Percentiles rank a stretch among this genome's conserved stretches.
These are phyloP conservation scores for Artibeus lituratus DNA, from an alignment of 2,797 vertebrate genomes.

Conservation along the genomic window DNA sequence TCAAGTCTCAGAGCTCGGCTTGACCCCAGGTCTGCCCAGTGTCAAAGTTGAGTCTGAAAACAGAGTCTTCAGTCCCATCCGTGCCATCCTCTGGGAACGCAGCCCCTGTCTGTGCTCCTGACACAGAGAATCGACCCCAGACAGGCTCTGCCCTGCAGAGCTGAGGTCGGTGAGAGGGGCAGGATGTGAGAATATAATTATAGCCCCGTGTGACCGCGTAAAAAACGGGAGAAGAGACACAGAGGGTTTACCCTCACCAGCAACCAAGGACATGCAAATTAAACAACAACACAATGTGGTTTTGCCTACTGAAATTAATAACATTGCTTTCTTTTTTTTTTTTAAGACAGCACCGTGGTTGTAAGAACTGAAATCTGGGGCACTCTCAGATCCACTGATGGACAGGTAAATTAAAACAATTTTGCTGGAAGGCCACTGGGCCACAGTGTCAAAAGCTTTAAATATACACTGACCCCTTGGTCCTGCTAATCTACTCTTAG, in stretches of 20 bases:
- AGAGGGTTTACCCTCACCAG: slow-evolving; percentile 56
- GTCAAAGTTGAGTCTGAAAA: not conserved
- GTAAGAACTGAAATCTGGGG: slow-evolving; percentile 15
- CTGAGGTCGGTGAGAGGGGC: slow-evolving; percentile 23
- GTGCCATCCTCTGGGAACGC: not conserved
- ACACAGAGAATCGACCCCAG: not conserved
- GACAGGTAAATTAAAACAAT: not conserved
- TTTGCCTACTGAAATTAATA: slow-evolving; percentile 56
- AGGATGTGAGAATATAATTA: slow-evolving; percentile 55
- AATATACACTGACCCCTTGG: slow-evolving; percentile 17
- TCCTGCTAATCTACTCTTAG: slow-evolving; percentile 18
- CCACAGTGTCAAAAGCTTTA: not conserved
- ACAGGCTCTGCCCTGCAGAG: not conserved
- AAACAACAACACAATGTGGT: slow-evolving; percentile 39
- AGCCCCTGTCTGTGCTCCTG: not conserved
- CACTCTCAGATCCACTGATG: not conserved
- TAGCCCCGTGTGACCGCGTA: slow-evolving; percentile 3
- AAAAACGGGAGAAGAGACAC: slow-evolving; percentile 31
- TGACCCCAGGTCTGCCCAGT: not conserved
- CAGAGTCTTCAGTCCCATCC: not conserved
- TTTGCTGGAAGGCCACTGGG: not conserved
- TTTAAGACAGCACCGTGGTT: slow-evolving; percentile 18
- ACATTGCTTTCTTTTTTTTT: not conserved
- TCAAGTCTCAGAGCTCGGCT: not conserved
- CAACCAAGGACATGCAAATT: slow-evolving; percentile 66